These are phyloP conservation scores for Mimumesa dahlbomi DNA, from an alignment of 2,888 invertebrate species.

Conservation along the genomic window DNA sequence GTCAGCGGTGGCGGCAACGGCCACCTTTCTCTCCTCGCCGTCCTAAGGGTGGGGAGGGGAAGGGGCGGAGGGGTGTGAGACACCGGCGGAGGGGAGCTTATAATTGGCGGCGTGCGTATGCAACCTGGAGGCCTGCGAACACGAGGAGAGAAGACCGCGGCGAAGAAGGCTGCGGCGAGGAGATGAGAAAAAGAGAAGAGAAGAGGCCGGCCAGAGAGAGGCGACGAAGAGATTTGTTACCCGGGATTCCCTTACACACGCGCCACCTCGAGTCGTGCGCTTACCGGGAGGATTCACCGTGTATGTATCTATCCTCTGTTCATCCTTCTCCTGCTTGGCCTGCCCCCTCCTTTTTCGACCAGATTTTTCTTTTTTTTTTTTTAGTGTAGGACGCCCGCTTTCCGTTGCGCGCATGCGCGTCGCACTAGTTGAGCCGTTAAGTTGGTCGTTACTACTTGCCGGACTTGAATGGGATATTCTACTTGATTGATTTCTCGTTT, in stretches of 20 bases:
- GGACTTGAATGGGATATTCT: constrained; percentile 8
- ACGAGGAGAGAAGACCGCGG: constrained; percentile 16
- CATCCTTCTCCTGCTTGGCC: neutral
- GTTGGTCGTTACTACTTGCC: constrained; percentile 37
- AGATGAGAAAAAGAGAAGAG: constrained; percentile 29
- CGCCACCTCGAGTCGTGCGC: constrained; percentile 35
- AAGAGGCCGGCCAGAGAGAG: constrained; percentile 36
- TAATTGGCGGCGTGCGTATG: constrained; percentile 69
- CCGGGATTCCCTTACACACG: constrained; percentile 56
- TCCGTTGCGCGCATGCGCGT: constrained; percentile 26
- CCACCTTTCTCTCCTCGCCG: constrained; percentile 17
- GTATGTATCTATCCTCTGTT: neutral
- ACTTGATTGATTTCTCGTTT: neutral
- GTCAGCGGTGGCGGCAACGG: constrained; percentile 29
- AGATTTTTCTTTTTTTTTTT: constrained; percentile 18
- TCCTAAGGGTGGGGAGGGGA: constrained; percentile 13
- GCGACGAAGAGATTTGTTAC: constrained; percentile 66
- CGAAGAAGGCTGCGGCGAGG: constrained; percentile 7
- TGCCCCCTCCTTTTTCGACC: constrained; percentile 7
- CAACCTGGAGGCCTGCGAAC: constrained; percentile 46
- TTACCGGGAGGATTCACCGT: constrained; percentile 8
- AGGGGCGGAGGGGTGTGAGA: constrained; percentile 5
- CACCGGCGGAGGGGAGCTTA: constrained; percentile 57
- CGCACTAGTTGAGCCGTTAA: constrained; percentile 54
- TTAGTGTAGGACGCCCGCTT: neutral